phyloP scores from a whole-genome alignment of 2,113 vertebrate genomes.

The Phrynosoma platyrhinos region DNA sequence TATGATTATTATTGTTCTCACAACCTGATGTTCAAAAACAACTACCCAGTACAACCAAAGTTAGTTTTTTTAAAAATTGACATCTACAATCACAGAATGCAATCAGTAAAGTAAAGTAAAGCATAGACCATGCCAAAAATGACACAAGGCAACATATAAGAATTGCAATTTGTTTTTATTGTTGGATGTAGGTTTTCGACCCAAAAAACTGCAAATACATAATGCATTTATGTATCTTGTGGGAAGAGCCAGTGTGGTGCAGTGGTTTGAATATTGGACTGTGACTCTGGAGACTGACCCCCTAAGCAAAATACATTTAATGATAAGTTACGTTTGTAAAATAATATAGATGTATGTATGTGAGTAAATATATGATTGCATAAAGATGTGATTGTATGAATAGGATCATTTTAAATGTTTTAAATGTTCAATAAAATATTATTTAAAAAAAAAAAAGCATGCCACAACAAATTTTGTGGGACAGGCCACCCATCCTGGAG shows the following conservation, averaged over 20 bases:
- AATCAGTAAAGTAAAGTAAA: neutral
- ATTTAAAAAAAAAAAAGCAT: too few relatives aligned
- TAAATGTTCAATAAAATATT: too few relatives aligned
- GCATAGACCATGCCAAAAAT: neutral
- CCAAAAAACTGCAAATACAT: neutral
- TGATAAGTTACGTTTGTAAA: too few relatives aligned
- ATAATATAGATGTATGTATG: too few relatives aligned
- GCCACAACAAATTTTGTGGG: neutral
- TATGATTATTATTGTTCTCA: neutral
- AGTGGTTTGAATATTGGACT: too few relatives aligned
- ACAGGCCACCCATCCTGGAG: neutral
- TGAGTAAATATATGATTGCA: too few relatives aligned
- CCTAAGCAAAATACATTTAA: too few relatives aligned
- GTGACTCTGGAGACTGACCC: too few relatives aligned
- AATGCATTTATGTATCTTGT: neutral
- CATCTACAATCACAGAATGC: neutral
- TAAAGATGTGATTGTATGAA: too few relatives aligned
- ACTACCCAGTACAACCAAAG: neutral
- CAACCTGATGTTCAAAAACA: neutral
- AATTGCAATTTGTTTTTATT: neutral
- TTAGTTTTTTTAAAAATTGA: neutral
- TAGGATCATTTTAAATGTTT: too few relatives aligned
- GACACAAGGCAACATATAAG: neutral
- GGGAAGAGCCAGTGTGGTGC: too few relatives aligned
- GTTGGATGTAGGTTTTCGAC: neutral